A percentile compares a stretch with the other conserved stretches of the same genome.
Evolutionary conservation across 2,113 vertebrate species (phyloP).

Genomic region (Campylomormyrus tamandua): DNA sequence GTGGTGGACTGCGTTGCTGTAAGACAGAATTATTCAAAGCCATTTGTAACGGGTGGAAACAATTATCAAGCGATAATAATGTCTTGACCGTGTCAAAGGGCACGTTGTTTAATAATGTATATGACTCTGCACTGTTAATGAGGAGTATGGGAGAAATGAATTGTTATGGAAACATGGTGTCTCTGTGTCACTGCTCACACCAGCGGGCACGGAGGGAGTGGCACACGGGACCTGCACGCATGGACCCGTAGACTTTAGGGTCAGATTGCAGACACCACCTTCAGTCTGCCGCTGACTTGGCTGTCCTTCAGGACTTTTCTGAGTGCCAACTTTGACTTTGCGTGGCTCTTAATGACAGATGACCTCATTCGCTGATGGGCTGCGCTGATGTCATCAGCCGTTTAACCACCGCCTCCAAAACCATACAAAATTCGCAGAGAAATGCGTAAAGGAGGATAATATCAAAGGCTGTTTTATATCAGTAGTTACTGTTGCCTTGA

Average conservation of each 20-base stretch:
- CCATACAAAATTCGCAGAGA: neutral
- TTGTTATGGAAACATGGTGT: neutral
- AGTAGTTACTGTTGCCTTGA: neutral
- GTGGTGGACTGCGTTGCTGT: neutral
- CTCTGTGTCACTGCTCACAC: neutral
- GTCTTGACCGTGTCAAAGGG: neutral
- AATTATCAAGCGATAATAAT: neutral
- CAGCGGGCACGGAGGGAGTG: neutral
- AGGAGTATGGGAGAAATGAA: neutral
- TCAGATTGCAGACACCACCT: neutral
- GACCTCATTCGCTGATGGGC: neutral
- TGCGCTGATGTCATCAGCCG: neutral
- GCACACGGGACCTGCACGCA: neutral
- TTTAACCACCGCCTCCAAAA: neutral
- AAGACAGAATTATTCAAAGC: neutral
- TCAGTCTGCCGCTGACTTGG: neutral
- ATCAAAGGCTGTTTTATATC: neutral
- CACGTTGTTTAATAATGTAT: neutral
- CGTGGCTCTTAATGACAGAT: neutral
- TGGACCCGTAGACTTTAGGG: neutral
- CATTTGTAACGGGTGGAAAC: neutral
- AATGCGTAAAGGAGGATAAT: neutral
- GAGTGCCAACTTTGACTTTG: neutral
- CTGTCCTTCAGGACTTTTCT: neutral
- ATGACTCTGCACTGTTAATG: constrained; percentile 1